These are phyloP conservation scores for Fragum fragum DNA, from an alignment of 2,888 invertebrate genomes.

Conservation along the genomic window DNA sequence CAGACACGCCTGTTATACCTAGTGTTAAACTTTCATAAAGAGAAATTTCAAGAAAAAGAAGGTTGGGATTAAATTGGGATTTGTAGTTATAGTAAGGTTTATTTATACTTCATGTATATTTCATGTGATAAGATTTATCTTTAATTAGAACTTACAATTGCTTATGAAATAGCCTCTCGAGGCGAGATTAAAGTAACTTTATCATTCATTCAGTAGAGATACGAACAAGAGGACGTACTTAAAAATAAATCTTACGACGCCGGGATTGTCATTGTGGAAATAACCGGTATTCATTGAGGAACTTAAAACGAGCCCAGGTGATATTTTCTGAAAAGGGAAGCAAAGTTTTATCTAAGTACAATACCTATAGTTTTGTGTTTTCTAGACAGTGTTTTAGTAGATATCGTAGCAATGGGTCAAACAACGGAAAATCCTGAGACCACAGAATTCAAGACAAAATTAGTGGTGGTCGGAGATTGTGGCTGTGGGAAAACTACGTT, in stretches of 20 bases:
- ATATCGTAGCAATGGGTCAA: slow-evolving; percentile 24
- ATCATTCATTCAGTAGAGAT: neutral
- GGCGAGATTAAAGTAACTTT: neutral
- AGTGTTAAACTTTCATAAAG: no score
- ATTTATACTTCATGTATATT: neutral
- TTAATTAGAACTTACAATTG: slow-evolving; percentile 12
- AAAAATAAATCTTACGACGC: neutral
- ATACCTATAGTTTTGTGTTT: neutral
- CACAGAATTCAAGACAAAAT: slow-evolving; percentile 86
- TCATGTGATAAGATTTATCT: neutral
- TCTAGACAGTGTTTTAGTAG: no score
- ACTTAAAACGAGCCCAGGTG: neutral
- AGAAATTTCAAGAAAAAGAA: neutral
- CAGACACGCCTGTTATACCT: neutral
- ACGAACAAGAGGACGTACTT: neutral
- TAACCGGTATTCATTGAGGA: neutral
- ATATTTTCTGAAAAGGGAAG: slow-evolving; percentile 5
- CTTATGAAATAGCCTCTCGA: neutral
- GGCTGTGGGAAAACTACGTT: slow-evolving; percentile 91
- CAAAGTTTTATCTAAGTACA: no score
- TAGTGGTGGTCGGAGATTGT: slow-evolving; percentile 90
- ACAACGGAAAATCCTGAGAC: slow-evolving; percentile 23
- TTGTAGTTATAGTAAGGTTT: neutral
- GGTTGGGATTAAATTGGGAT: neutral
- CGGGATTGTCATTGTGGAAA: neutral